phyloP scores from a whole-genome alignment of 2,888 invertebrate genomes.

The Idaea straminata region DNA sequence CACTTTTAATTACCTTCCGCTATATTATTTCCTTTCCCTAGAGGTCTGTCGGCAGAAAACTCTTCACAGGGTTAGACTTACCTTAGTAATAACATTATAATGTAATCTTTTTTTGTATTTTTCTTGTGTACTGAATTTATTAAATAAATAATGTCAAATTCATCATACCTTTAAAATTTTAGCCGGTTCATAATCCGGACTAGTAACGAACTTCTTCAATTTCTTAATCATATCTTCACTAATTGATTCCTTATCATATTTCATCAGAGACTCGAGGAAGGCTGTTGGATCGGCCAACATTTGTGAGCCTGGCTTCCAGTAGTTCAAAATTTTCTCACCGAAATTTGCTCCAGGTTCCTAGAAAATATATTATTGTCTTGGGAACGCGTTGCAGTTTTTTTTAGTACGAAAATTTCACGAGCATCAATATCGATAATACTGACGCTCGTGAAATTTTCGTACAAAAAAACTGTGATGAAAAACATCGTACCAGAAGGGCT shows the following conservation, averaged over 20 bases:
- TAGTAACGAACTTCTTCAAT: constrained; percentile 87
- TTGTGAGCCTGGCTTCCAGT: constrained; percentile 92
- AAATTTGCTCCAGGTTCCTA: constrained; percentile 82
- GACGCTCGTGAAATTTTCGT: no score
- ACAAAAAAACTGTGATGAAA: no score
- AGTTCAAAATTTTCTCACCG: constrained; percentile 92
- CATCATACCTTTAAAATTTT: constrained; percentile 84
- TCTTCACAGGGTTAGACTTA: no score
- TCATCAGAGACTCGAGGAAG: constrained; percentile 90
- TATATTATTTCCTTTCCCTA: no score
- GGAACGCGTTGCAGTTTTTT: background rate
- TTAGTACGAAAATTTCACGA: no score
- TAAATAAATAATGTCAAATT: background rate
- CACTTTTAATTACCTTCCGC: no score
- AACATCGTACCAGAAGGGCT: no score
- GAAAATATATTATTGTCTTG: background rate
- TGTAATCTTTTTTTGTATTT: no score
- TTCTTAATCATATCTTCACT: constrained; percentile 90
- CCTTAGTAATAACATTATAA: no score
- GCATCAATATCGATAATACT: no score
- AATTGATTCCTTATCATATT: constrained; percentile 92
- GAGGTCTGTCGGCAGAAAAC: no score
- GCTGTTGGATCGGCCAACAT: constrained; percentile 90
- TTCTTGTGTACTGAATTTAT: no score
- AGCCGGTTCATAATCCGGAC: constrained; percentile 89